These are phyloP conservation scores for Chymomyza amoena DNA, from an alignment of 2,888 invertebrate genomes.

Conservation along the genomic window DNA sequence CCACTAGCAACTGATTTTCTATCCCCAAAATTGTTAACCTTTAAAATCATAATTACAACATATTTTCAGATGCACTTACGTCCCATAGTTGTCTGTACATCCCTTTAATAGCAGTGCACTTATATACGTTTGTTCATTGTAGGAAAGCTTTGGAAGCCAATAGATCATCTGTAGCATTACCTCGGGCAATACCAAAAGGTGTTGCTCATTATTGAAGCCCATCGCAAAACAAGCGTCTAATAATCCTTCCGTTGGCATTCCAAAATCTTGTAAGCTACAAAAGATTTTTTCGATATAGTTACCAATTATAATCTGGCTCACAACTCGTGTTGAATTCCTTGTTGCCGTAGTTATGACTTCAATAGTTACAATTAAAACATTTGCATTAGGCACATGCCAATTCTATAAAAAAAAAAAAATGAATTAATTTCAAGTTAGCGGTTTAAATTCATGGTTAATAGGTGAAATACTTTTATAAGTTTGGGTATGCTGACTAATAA, in stretches of 20 bases:
- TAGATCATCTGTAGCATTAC: conserved; percentile 80
- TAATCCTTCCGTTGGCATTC: conserved; percentile 78
- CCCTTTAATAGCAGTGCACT: conserved; percentile 77
- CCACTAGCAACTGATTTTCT: conserved; percentile 81
- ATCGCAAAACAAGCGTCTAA: conserved; percentile 79
- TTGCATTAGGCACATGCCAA: conserved; percentile 74
- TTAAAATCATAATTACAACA: not conserved
- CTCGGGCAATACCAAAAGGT: conserved; percentile 77
- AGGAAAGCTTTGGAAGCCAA: conserved; percentile 80
- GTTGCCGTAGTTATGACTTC: conserved; percentile 69
- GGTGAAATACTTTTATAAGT: conserved; percentile 65
- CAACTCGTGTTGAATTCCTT: conserved; percentile 60
- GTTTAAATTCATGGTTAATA: not conserved
- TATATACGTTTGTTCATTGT: conserved; percentile 78
- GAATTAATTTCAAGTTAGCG: not conserved
- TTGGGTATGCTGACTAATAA: conserved; percentile 76
- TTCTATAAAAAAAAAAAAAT: conserved; percentile 48
- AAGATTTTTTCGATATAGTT: conserved; percentile 74
- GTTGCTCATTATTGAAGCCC: conserved; percentile 76
- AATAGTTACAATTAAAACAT: conserved; percentile 70
- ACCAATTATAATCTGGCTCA: conserved; percentile 60
- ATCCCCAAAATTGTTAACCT: conserved; percentile 37
- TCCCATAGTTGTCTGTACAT: conserved; percentile 79
- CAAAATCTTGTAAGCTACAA: conserved; percentile 76
- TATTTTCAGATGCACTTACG: conserved; percentile 61